phyloP scores from a whole-genome alignment of 2,113 vertebrate species.

The Caretta caretta region DNA sequence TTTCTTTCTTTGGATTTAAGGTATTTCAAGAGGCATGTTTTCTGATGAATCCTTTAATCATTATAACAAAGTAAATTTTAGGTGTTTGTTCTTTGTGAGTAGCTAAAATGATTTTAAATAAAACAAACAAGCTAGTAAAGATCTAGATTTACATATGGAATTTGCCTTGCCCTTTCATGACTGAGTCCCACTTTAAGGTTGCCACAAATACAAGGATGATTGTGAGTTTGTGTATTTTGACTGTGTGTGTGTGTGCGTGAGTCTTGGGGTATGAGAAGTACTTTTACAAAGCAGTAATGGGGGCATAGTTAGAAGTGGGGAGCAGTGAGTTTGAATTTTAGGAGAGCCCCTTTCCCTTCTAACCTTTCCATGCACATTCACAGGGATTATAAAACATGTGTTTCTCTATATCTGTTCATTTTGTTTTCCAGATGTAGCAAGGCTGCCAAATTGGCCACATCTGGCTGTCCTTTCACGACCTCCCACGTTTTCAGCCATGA shows the following conservation, averaged over 20 bases:
- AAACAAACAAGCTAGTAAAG: neutral
- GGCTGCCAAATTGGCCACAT: constrained; percentile 40
- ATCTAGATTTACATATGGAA: neutral
- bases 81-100: neutral
- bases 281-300: neutral
- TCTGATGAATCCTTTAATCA: neutral
- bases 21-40: neutral
- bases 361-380: neutral
- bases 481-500: constrained; percentile 36
- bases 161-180: neutral
- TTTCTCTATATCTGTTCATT: neutral
- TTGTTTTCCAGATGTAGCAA: constrained; percentile 22
- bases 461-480: constrained; percentile 42
- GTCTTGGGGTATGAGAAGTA: neutral
- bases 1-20: neutral
- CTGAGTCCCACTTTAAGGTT: neutral
- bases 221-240: neutral
- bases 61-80: neutral
- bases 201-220: neutral
- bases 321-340: neutral
- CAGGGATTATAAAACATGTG: constrained; percentile 6
- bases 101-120: constrained; percentile 4
- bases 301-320: neutral
- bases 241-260: neutral
- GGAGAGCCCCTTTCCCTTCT: neutral